Base-by-base conservation (phyloP, 2,888 invertebrate genomes). In the Drosophila bunnanda region DNA sequence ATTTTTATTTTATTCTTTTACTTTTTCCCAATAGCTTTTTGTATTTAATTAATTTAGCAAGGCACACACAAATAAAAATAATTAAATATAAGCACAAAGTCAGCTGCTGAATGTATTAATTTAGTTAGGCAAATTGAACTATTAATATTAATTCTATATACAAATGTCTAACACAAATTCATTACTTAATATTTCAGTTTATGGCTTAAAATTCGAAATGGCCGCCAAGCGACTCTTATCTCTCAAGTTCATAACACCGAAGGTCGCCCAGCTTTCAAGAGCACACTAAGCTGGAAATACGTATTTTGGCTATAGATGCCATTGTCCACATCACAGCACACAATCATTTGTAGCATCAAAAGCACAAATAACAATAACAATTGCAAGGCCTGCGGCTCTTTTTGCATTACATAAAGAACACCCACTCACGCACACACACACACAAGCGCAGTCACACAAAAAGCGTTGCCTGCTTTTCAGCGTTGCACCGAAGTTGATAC, bases 391-490 rank as follows among this genome's bases (percentile, higher is more conserved):
- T 77, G 69, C 60, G 71, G 68, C 44, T 65, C 54, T 50, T 43
- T 48, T 54, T 25, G 41, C 57, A 54, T 76, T 77, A 70, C 52
- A 54, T 77, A 77, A 77, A 67, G 32, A 36, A 32, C 22, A 50
- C 54, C 32, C 46, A 48, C 57, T 17, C 43, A 50, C 41, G 20
- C 50, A 28, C 46, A 50, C 43, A 36, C 22, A 10, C n/a, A 36
- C 30, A 41, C 34, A 34, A 22, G 20, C 17, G n/a, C 43, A 59
- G n/a, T 17, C 38, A 39, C 25, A 38, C 30, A 20, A 59, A 78
- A 64, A 22, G 25, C 58, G 46, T 76, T 69, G 85, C 78, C 76
- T 76, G 58, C 82, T 82, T 88, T 76, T 57, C 32, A 71, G 85
- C 74, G 67, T 58, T 44, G 58, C 50, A 55, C 44, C 68, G 55